phyloP scores from a whole-genome alignment of 2,113 vertebrate genomes.

The Cebus imitator region DNA sequence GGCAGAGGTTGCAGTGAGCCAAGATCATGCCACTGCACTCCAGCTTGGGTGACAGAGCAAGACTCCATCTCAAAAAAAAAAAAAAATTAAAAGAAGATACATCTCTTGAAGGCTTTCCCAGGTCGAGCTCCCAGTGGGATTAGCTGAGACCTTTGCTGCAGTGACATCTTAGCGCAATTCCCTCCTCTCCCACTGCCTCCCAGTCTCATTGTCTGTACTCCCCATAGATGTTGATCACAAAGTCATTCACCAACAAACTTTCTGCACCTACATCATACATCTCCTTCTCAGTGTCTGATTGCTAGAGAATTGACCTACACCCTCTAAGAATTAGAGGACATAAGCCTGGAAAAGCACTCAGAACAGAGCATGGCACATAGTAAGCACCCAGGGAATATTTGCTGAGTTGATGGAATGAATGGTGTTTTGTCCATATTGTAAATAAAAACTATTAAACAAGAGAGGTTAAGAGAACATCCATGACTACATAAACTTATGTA shows the following conservation, averaged over 20 bases:
- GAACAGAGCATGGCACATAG: neutral
- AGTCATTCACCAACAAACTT: neutral
- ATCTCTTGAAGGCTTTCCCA: neutral
- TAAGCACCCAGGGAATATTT: neutral
- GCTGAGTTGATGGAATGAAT: neutral
- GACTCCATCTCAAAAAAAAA: no score
- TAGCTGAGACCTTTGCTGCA: neutral
- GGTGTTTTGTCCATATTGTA: neutral
- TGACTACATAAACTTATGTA: neutral
- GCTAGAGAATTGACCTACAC: neutral
- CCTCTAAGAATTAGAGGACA: neutral
- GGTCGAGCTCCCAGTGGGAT: neutral
- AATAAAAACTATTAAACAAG: neutral
- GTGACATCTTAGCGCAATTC: rapidly evolving
- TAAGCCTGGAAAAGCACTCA: neutral
- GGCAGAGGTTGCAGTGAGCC: no score
- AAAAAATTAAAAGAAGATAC: no score
- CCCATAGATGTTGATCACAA: neutral
- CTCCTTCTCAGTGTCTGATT: neutral
- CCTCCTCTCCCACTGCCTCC: neutral
- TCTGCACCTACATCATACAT: neutral
- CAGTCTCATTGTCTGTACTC: neutral
- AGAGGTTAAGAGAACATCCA: neutral
- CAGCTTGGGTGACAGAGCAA: no score
- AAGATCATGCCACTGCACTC: no score